These are phyloP conservation scores for Elaphurus davidianus DNA, from an alignment of 2,113 vertebrate species.

Conservation along the genomic window DNA sequence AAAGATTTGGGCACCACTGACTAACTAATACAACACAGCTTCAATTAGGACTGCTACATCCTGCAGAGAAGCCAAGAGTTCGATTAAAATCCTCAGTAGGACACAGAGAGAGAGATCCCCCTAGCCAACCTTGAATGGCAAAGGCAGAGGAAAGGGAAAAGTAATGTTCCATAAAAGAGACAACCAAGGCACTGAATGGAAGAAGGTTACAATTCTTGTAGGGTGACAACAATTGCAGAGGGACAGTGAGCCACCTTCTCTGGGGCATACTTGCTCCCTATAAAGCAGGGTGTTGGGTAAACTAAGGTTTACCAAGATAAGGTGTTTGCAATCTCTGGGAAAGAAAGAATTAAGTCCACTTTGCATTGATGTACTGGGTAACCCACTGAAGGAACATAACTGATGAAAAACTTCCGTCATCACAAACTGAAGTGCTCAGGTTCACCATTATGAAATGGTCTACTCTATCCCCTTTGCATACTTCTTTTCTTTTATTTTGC, in stretches of 20 bases:
- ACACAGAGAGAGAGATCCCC: not conserved
- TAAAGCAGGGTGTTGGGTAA: not conserved
- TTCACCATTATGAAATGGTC: not conserved
- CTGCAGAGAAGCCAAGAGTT: not conserved
- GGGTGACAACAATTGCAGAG: not conserved
- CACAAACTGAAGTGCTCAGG: not conserved
- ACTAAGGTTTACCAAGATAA: not conserved
- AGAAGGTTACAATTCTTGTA: not conserved
- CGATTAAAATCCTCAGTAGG: not conserved
- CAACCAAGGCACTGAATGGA: not conserved
- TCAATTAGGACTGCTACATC: not conserved
- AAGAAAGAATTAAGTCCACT: not conserved
- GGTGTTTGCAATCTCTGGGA: not conserved
- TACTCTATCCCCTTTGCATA: not conserved
- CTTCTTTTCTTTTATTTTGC: not conserved
- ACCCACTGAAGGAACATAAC: not conserved
- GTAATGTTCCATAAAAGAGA: not conserved
- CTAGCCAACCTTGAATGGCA: not conserved
- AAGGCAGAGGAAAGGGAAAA: not conserved
- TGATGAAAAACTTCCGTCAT: not conserved
- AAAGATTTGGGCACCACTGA: not conserved
- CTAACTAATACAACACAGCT: not conserved
- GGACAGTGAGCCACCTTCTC: not conserved
- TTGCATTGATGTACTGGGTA: not conserved
- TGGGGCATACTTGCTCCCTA: not conserved